These are phyloP conservation scores for Agapetus fuscipes DNA, from an alignment of 2,888 invertebrate genomes.

Conservation along the genomic window DNA sequence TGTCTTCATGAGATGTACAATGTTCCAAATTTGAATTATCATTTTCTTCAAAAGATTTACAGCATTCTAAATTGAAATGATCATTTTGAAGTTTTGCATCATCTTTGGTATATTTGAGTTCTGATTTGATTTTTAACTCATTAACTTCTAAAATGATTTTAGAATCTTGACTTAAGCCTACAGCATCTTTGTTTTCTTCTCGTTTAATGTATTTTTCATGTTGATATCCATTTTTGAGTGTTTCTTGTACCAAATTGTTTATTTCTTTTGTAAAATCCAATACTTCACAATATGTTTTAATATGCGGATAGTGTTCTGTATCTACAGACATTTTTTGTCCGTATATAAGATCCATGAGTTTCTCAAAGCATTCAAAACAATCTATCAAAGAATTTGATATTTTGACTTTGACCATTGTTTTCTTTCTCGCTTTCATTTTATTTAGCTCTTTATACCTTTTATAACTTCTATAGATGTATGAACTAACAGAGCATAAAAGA, in stretches of 20 bases:
- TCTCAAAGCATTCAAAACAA: slow-evolving; percentile 8
- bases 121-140: slow-evolving; percentile 2
- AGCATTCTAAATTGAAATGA: too few species aligned
- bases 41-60: too few species aligned
- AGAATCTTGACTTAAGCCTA: too few species aligned
- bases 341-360: slow-evolving; percentile 6
- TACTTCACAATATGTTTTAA: slow-evolving; percentile 4
- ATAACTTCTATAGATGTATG: background rate
- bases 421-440: background rate
- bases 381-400: slow-evolving; percentile 1
- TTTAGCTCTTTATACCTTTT: slow-evolving; percentile 1
- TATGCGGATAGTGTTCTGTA: slow-evolving; percentile 3
- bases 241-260: background rate
- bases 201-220: background rate
- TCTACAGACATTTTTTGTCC: background rate
- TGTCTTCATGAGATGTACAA: too few species aligned
- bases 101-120: slow-evolving; percentile 4
- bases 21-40: too few species aligned
- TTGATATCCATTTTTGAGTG: too few species aligned
- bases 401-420: slow-evolving; percentile 5
- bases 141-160: too few species aligned
- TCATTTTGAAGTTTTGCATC: background rate
- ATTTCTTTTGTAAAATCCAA: slow-evolving; percentile 1
- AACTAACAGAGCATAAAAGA: slow-evolving; percentile 5
- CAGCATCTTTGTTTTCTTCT: background rate